Base-by-base conservation (phyloP, 2,797 vertebrate species). In the Rhinella marina region DNA sequence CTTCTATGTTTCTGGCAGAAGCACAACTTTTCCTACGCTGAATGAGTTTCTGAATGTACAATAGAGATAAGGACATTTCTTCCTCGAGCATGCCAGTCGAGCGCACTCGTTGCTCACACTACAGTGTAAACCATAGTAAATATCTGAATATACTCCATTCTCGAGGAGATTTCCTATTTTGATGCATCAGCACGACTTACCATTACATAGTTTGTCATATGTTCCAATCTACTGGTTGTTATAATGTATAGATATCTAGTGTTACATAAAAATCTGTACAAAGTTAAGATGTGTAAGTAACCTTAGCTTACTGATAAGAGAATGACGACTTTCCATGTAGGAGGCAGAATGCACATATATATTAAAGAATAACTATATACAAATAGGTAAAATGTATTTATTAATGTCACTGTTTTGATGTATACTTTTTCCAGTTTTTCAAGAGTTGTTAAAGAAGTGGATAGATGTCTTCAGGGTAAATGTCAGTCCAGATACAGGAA, bases 41-140 rank as follows among this genome's bases (percentile, higher is more conserved):
- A 29, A 72, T 48, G 25, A n/a, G 76, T 62, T 64, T 85, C 54
- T 85, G 57, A 85, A 85, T 85, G 84, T 85, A 76, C 75, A 85
- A 50, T 50, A 50, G 27, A 61, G 14, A 70, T 73, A 72, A 21
- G 80, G 48, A 68, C 64, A 82, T 19, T 57, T 83, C 50, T 83
- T 56, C 25, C 27, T 72, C 19, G 16, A 57, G 68, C 62, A 83
- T 83, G 81, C 57, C 27, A 83, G 9, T 14, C 2, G 64, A 83
- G 66, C 54, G 66, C 81, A 72, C 81, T 83, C 32, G 14, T 72
- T n/a, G 17, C 73, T 76, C 73, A n/a, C 21, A 52, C 41, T n/a
- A 52, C 72, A 75, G 72, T 75, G 72, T 75, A 50, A 75, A 75
- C 73, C 0, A 76, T 76, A 50, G 41, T 76, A 50, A 72, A 73